phyloP scores from a whole-genome alignment of 1,140 invertebrate genomes.

The Trichomalopsis sarcophagae region DNA sequence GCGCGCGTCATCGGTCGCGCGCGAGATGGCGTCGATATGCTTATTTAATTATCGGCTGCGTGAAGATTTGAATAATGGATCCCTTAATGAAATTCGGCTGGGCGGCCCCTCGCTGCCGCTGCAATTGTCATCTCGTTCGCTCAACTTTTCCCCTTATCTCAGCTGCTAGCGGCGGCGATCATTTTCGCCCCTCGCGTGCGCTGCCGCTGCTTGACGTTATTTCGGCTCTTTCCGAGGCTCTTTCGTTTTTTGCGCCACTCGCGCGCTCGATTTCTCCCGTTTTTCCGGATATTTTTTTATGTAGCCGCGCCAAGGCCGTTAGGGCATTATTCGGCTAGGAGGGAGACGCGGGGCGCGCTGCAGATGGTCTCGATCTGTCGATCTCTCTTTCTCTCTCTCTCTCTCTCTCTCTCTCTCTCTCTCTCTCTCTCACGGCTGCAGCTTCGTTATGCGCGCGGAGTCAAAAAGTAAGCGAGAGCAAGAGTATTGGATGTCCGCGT shows the following conservation, averaged over 20 bases:
- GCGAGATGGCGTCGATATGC: not conserved
- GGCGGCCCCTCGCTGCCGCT: not conserved
- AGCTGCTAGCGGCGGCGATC: constrained; percentile 30
- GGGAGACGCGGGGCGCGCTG: not conserved
- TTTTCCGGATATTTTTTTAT: constrained; percentile 42
- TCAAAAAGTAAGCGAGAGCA: not conserved
- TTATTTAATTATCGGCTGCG: constrained; percentile 37
- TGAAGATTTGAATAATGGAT: constrained; percentile 46
- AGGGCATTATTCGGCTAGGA: not conserved
- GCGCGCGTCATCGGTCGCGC: not conserved
- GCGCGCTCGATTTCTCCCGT: constrained; percentile 21
- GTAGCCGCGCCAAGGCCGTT: not conserved
- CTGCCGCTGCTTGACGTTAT: constrained; percentile 27
- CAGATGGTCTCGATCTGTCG: constrained; percentile 39
- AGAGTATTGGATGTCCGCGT: constrained; percentile 50
- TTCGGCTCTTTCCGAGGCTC: constrained; percentile 15
- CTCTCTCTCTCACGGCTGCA: not conserved
- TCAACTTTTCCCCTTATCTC: constrained; percentile 20
- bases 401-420: too few species aligned
- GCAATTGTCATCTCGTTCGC: constrained; percentile 17
- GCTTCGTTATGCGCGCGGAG: constrained; percentile 22
- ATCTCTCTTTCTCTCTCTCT: too few species aligned
- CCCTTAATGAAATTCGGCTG: constrained; percentile 31
- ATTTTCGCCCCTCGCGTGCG: constrained; percentile 4
- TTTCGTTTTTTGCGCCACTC: constrained; percentile 30